Evolutionary conservation across 2,113 vertebrate genomes (phyloP).

Genomic region (Capreolus pygargus): DNA sequence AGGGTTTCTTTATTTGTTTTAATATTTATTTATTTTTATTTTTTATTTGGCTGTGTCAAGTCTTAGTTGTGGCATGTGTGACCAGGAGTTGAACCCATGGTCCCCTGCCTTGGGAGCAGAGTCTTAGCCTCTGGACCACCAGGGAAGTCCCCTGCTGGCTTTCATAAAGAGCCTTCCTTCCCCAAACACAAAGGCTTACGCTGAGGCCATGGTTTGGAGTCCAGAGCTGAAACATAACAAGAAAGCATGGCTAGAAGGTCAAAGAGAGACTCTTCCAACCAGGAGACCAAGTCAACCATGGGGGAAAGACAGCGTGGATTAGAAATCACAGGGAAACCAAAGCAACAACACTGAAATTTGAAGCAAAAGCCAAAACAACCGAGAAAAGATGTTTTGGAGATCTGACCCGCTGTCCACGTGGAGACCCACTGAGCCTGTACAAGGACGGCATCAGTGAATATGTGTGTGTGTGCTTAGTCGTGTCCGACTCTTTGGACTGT

Average conservation of each 20-base stretch:
- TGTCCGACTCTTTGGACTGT: neutral
- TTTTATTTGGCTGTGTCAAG: neutral
- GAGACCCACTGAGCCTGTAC: neutral
- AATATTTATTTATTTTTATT: neutral
- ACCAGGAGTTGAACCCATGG: neutral
- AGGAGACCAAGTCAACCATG: neutral
- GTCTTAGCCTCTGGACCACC: neutral
- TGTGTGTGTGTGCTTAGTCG: neutral
- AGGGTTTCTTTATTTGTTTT: neutral
- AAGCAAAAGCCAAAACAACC: neutral
- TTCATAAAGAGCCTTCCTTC: neutral
- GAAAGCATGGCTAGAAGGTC: neutral
- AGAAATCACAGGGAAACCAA: neutral
- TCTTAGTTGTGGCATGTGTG: neutral
- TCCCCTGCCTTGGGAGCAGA: neutral
- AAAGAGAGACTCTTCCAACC: neutral
- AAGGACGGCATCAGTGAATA: neutral
- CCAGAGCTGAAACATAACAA: neutral
- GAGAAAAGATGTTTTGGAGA: neutral
- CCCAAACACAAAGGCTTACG: neutral
- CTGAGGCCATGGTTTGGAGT: neutral
- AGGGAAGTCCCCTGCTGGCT: neutral
- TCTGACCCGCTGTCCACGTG: accelerated
- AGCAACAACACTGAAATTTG: neutral
- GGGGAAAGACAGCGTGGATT: neutral